Percentiles rank a stretch among this genome's conserved stretches.
Conservation (phyloP, 1,140 invertebrate genomes). For the Achroia grisella region DNA sequence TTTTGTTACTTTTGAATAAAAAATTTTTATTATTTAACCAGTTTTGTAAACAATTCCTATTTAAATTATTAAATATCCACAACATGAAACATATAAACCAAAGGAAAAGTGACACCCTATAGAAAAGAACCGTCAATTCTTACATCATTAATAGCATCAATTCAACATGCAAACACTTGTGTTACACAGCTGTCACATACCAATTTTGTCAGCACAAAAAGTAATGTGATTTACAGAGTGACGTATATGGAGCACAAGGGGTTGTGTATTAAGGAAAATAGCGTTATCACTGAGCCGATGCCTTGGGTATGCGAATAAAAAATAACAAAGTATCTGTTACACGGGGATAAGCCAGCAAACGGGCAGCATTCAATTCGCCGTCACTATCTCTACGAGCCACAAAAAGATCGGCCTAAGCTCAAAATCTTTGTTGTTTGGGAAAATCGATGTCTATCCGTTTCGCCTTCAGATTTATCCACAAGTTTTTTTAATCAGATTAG, state of each 20-base stretch:
- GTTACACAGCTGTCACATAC: neutral
- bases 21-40: too few relatives aligned
- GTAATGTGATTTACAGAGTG: slow-evolving; percentile 13
- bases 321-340: slow-evolving; percentile 40
- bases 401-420: slow-evolving; percentile 37
- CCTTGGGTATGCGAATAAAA: slow-evolving; percentile 23
- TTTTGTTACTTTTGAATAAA: too few relatives aligned
- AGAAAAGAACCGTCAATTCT: too few relatives aligned
- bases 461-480: slow-evolving; percentile 6
- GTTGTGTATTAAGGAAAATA: slow-evolving; percentile 23
- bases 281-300: slow-evolving; percentile 18
- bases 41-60: too few relatives aligned
- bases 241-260: slow-evolving; percentile 4
- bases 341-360: slow-evolving; percentile 43
- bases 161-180: too few relatives aligned
- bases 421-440: slow-evolving; percentile 18
- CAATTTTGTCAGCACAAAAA: slow-evolving; percentile 9
- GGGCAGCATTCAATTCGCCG: slow-evolving; percentile 46
- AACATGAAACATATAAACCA: too few relatives aligned
- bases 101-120: too few relatives aligned
- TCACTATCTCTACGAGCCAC: slow-evolving; percentile 38
- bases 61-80: too few relatives aligned
- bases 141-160: too few relatives aligned
- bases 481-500: neutral
- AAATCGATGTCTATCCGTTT: slow-evolving; percentile 14